Evolutionary conservation across 2,888 invertebrate genomes (phyloP), one percentile per base, ranked within the genome.

Genomic region (Dione juno): DNA sequence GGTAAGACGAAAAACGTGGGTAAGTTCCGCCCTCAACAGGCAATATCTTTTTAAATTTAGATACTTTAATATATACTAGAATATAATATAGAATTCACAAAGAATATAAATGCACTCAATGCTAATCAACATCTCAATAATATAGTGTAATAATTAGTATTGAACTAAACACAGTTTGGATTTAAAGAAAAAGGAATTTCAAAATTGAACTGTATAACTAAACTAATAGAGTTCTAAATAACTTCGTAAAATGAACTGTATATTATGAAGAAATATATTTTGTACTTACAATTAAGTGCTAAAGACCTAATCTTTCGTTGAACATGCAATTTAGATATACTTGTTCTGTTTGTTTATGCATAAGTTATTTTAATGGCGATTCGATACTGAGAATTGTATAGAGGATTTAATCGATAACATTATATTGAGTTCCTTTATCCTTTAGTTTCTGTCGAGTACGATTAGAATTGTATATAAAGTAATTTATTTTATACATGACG

Each of bases 341-440:
- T 70, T 75, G 78, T 77, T 72, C 69, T 69, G 45, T 41, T 76
- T 74, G 75, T 76, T 75, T 73, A 74, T 67, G 74, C 70, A 72
- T 81, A 83, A 81, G 79, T 82, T 79, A 81, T 84, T 85, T 82
- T 80, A 83, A 83, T 78, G 73, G 71, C 73, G 66, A 71, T 69
- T 75, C 71, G 72, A 73, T 67, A 68, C 66, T 65, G 58, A 66
- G 64, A 63, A 53, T 66, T 45, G 54, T 54, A 50, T 37, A 52
- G 43, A 48, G 40, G 58, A 61, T 58, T 70, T 66, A 73, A 52
- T 48, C 50, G 43, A 58, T 71, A 28, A 14, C 11, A n/a, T 61
- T 45, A 21, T 28, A 9, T 43, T 35, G 1, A 8, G 13, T 45
- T 54, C 35, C n/a, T 64, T 14, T 45, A 21, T 58, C 11, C 11